Evolutionary conservation across 2,797 vertebrate genomes (phyloP).

Genomic region (Allobates femoralis): DNA sequence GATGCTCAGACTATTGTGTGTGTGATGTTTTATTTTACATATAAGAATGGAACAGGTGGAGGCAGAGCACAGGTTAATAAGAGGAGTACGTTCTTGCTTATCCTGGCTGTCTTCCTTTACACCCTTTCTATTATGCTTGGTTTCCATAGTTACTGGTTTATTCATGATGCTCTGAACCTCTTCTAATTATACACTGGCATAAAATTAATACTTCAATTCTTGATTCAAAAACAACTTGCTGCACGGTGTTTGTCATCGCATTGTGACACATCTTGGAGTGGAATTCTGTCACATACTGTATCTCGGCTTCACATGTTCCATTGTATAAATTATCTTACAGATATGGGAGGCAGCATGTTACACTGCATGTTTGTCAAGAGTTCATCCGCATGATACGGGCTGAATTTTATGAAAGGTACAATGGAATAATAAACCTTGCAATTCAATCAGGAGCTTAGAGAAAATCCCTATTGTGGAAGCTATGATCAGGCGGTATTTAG

Average conservation of each 20-base stretch:
- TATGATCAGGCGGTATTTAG: not conserved
- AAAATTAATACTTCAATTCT: constrained; percentile 79
- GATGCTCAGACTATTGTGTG: not conserved
- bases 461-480: not conserved
- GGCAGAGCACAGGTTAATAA: constrained; percentile 32
- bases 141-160: constrained; percentile 81
- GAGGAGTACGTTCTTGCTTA: constrained; percentile 64
- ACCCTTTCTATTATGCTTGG: constrained; percentile 71
- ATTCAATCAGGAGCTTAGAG: not conserved
- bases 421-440: not conserved
- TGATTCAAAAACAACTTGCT: constrained; percentile 75
- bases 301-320: not conserved
- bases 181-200: constrained; percentile 81
- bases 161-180: constrained; percentile 77
- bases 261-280: constrained; percentile 69
- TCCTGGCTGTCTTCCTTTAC: constrained; percentile 70
- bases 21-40: constrained; percentile 15
- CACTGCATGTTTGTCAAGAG: not conserved
- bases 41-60: not conserved
- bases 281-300: constrained; percentile 39
- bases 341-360: not conserved
- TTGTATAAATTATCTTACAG: not conserved
- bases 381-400: not conserved
- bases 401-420: not conserved
- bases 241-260: constrained; percentile 73